Base-by-base conservation (phyloP, 2,888 invertebrate species). In the Drosophila nr. perissopoda region DNA sequence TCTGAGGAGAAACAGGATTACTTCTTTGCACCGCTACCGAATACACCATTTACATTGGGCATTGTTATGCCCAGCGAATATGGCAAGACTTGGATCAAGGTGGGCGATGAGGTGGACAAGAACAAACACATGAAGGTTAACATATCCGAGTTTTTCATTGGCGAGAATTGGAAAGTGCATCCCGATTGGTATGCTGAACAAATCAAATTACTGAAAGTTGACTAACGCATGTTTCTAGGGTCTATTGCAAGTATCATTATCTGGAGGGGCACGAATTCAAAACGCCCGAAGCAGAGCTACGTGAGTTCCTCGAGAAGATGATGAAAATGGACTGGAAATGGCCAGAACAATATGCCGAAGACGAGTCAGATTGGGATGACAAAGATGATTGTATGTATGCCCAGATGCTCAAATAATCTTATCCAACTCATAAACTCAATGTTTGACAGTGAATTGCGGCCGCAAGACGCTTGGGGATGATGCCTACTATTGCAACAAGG, bases 181-280 rank as follows among this genome's bases (percentile, higher is more conserved):
- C 97, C 97, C 0, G 96, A 97, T 87, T 98, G 98, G 98, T 96
- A 92, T 91, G 91, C 51, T 6, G 4, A 5, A 4, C 2, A 10
- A 0, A 11, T 2, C n/a, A 8, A n/a, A 1, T 38, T 56, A 0
- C 13, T n/a, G 4, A 13, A 56, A 38, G 2, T 56, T n/a, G 18
- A 25, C 11, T 11, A 2, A 33, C 8, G 0, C 5, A 5, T 5
- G 11, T 7, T 51, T 25, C 0, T 18, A 96, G 96, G 97, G 96
- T 97, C 0, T 98, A 97, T 92, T 98, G 98, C 92, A 96, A 96
- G 89, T 97, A 97, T 91, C 97, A 97, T 91, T 97, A 97, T 89
- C 93, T 96, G 60, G 96, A 96, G 91, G 96, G 96, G 0, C 96
- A 96, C 85, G 96, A 96, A 88, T 96, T 96, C 70, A 93, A 94